Base-by-base conservation (phyloP, 2,888 invertebrate species). In the Heliconius aoede region DNA sequence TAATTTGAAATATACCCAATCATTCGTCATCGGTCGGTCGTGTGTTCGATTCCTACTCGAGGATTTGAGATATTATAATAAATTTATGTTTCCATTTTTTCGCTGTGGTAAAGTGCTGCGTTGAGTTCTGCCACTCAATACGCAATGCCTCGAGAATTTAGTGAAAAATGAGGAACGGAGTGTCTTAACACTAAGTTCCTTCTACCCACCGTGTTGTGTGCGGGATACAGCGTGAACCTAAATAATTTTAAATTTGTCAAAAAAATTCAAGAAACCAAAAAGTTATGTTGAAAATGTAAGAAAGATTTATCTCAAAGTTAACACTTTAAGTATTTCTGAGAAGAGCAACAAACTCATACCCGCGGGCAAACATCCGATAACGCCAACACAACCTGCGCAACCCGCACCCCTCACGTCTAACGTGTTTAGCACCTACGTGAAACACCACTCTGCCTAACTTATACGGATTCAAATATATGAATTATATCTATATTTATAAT, bases 321-420 rank as follows among this genome's bases (percentile, higher is more conserved):
- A 40, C 58, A 60, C 26, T 30, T 69, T 46, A 55, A 36, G 55
- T 58, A 69, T 75, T 73, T 76, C 77, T 74, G 61, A 72, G 72
- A 74, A 73, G 71, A 74, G 61, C 72, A 71, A 72, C 74, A 67
- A 68, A 67, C 72, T 58, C 46, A 55, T 60, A 65, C 73, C 73
- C 64, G 69, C 76, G 58, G 69, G 83, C 76, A 84, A 84, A 84
- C 84, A 84, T 60, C 73, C 76, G 84, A 84, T 82, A 83, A 81
- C 81, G 83, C 79, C 79, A 82, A 83, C 83, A 83, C 81, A 82
- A 82, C 80, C 62, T 81, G 81, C 83, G 84, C 83, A 84, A 78
- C 71, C 75, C 71, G 71, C 80, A 75, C 81, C 82, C 80, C 79
- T 69, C 64, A n/a, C 62, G 73, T 69, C 73, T 74, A 71, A 75